Evolutionary conservation across 2,797 vertebrate genomes (phyloP), one percentile per base, ranked within the genome.

Genomic region (Acrossocheilus wenchowensis): DNA sequence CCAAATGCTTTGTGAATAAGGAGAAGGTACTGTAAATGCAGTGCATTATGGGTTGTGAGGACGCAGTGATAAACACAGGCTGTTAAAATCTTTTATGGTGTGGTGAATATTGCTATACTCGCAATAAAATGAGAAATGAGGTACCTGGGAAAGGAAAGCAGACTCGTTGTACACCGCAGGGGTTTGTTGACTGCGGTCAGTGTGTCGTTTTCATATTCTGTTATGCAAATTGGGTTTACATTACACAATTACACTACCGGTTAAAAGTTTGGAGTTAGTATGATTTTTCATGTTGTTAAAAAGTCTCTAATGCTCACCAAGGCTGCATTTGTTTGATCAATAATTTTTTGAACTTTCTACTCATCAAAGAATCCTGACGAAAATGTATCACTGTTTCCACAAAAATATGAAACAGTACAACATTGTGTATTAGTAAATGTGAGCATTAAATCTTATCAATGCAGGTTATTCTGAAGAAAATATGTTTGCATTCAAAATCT

Each of bases 61-160:
- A 21, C 39, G 82, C 81, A 84, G 80, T 39, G 64, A 83, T 84
- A 83, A 39, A 84, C 78, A 52, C 66, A 64, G 72, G 60, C 82
- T 85, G 78, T 89, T 88, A 91, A 85, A 54, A 41, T 72, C 69
- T 89, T 90, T 92, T 86, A 91, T 88, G 87, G 88, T 34, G 82
- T 91, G 83, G 82, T 17, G n/a, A 92, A 90, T 91, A 84, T 81
- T 87, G 90, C 88, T 90, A 82, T 86, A 86, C 89, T 83, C 81
- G 71, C 83, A 87, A 90, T 90, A 90, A 91, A 90, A 88, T 87
- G 68, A 86, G 50, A 72, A 43, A 36, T 19, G 8, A 78, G 21
- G 69, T 73, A n/a, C 60, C 74, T 78, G 74, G 50, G 50, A 78
- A 57, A 78, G 74, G 5, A 78, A 78, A 57, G 75, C 75, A 57